These are phyloP conservation scores for Chironomus riparius DNA, from an alignment of 2,888 invertebrate species.

Conservation along the genomic window DNA sequence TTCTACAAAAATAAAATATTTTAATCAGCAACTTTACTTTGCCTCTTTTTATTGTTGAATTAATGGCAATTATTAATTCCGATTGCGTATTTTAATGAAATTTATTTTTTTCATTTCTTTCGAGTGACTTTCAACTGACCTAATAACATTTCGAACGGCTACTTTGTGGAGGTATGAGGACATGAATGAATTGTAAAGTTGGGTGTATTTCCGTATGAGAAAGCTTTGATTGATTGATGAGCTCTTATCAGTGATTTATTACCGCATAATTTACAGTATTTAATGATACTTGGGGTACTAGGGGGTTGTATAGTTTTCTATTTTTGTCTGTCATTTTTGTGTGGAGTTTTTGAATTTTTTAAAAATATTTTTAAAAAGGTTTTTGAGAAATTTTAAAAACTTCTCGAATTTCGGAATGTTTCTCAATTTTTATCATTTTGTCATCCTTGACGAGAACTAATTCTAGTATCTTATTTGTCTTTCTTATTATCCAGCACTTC, in stretches of 20 bases:
- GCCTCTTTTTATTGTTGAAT: too few relatives aligned
- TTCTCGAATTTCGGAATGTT: too few relatives aligned
- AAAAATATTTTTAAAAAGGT: too few relatives aligned
- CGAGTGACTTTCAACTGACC: background rate
- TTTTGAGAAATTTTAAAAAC: too few relatives aligned
- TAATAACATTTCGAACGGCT: background rate
- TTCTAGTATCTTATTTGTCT: too few relatives aligned
- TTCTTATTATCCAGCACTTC: too few relatives aligned
- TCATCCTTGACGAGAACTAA: too few relatives aligned
- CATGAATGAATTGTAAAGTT: background rate
- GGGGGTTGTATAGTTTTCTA: background rate
- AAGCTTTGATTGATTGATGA: background rate
- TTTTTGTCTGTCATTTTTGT: background rate
- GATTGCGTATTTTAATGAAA: background rate
- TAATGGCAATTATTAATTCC: background rate
- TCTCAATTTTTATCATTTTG: too few relatives aligned
- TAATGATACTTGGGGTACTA: background rate
- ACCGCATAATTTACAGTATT: background rate
- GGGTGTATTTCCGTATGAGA: background rate
- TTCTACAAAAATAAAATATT: too few relatives aligned
- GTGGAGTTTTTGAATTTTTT: background rate
- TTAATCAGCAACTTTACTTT: too few relatives aligned
- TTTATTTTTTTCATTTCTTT: background rate
- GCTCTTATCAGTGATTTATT: background rate
- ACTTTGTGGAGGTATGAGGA: background rate